Evolutionary conservation across 2,888 invertebrate genomes (phyloP).

Genomic region (Cephus rjabovi): DNA sequence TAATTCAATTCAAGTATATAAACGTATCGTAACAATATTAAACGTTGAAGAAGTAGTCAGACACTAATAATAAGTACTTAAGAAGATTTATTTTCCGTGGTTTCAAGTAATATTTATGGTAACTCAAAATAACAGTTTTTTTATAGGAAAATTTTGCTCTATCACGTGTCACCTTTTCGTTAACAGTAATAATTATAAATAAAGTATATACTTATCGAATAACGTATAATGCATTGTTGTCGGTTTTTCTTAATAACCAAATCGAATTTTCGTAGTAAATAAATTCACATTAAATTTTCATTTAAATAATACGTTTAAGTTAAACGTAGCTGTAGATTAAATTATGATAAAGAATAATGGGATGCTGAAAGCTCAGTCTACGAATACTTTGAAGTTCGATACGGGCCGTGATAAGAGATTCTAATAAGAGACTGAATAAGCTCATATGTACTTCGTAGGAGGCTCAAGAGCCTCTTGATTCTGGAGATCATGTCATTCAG

Average conservation of each 20-base stretch:
- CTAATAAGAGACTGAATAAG: not conserved
- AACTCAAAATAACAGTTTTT: too few species aligned
- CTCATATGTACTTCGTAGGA: not conserved
- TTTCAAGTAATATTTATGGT: not conserved
- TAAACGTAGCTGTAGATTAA: not conserved
- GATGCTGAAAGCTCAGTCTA: too few species aligned
- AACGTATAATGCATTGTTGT: not conserved
- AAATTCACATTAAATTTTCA: not conserved
- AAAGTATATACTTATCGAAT: not conserved
- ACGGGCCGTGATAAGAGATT: not conserved
- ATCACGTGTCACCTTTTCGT: not conserved
- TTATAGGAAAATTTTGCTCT: not conserved
- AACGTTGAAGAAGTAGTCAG: too few species aligned
- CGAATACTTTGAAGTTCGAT: too few species aligned
- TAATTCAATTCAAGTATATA: not conserved
- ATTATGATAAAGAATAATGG: too few species aligned
- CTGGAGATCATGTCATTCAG: not conserved
- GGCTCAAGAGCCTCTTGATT: not conserved
- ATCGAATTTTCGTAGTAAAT: not conserved
- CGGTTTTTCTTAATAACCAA: not conserved
- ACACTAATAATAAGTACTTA: not conserved
- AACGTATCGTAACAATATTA: not conserved
- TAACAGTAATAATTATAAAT: not conserved
- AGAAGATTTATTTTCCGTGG: not conserved
- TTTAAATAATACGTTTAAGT: not conserved